Evolutionary conservation across 2,888 invertebrate genomes (phyloP), one percentile per base, ranked within the genome.

Genomic region (Molorchus minor): DNA sequence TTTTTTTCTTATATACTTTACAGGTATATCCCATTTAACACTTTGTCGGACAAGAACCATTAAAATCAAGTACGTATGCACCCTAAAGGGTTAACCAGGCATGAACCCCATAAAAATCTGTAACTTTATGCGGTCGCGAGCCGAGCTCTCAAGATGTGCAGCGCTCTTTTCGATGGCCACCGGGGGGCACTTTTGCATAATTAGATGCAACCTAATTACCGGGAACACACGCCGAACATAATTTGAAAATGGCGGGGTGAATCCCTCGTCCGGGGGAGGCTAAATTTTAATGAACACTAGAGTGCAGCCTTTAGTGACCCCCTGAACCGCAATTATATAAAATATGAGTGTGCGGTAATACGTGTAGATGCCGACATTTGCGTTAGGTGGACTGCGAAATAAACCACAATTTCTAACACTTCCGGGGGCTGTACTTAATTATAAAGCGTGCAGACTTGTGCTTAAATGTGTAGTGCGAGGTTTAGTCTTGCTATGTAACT

Each of bases 271-370:
- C n/a, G n/a, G 71, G 69, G 71, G 70, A 71, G 70, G 66, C 72
- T 75, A 75, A 73, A 75, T 75, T 75, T 73, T 75, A 75, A 75
- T 75, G 75, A 75, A 75, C 67, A 64, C 64, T 35, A 17, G 20
- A 12, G 52, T 47, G 45, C 59, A 67, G 64, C 66, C 64, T 62
- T 54, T 56, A 38, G 66, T 59, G 68, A 67, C 68, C 72, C 67
- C 68, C 65, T 20, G 68, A 64, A 66, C 71, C 62, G 57, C 70
- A 70, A 71, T 72, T 71, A 70, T 64, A 63, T 61, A 62, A n/a
- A 68, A 67, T 69, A 68, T 67, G 65, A 67, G 65, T 55, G 60
- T 54, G 56, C 21, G 41, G 49, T 21, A n/a, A 41, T 47, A 16
- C 1, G 13, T 0, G 13, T 16, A 53, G 25, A 30, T 30, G 38